phyloP scores from a whole-genome alignment of 2,797 vertebrate species.

The Vireo griseus region DNA sequence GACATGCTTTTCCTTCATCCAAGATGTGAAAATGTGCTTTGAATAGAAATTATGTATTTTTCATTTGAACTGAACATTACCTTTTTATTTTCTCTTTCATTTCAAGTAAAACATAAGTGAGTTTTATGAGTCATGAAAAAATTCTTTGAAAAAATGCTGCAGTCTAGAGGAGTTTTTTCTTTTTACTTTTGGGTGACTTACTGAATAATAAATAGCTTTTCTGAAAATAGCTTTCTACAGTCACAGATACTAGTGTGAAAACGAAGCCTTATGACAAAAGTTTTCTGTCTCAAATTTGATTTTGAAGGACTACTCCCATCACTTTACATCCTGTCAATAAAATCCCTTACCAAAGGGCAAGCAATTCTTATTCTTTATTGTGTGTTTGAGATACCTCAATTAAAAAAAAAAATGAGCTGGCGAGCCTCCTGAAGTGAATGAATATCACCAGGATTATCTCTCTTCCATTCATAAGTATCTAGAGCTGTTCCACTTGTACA shows the following conservation, averaged over 20 bases:
- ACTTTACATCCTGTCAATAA: not conserved
- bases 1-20: not conserved
- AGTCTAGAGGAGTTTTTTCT: not conserved
- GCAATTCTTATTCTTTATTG: not conserved
- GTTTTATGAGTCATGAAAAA: not conserved
- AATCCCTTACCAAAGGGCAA: not conserved
- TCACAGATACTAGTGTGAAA: not conserved
- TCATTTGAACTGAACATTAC: not conserved
- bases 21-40: not conserved
- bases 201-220: not conserved
- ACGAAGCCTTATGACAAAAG: not conserved
- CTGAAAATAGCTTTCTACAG: not conserved
- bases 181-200: not conserved
- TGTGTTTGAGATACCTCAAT: not conserved
- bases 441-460: not conserved
- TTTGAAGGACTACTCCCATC: not conserved
- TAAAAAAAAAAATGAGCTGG: not conserved
- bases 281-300: not conserved
- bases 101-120: not conserved
- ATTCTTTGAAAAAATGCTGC: not conserved
- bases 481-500: not conserved
- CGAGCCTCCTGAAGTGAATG: not conserved
- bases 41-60: not conserved
- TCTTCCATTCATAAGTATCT: not conserved
- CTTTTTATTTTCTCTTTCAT: not conserved